Evolutionary conservation across 2,113 vertebrate species (phyloP).

Genomic region (Tretioscincus oriximinensis): DNA sequence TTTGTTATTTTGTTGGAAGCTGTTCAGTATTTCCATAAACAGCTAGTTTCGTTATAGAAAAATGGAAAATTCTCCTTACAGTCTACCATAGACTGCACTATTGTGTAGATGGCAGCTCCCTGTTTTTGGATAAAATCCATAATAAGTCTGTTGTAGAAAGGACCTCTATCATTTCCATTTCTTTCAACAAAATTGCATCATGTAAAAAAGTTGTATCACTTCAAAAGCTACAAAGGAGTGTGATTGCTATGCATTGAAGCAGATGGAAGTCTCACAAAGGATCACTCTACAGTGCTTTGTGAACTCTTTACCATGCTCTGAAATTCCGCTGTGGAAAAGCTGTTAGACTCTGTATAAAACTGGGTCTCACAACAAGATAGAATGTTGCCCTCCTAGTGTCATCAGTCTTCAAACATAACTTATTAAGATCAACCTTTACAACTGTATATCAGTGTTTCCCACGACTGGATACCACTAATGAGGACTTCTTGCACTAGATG

Average conservation of each 20-base stretch:
- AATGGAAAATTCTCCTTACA: background rate
- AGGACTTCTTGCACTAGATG: conserved; percentile 43
- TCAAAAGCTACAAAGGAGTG: background rate
- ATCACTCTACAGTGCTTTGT: conserved; percentile 13
- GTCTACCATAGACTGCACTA: too few relatives aligned
- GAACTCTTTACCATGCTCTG: background rate
- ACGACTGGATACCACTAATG: conserved; percentile 1
- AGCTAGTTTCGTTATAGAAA: too few relatives aligned
- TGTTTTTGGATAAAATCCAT: too few relatives aligned
- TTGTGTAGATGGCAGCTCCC: too few relatives aligned
- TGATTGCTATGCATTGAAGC: background rate
- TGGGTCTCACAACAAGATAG: conserved; percentile 41
- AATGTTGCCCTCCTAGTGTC: conserved; percentile 38
- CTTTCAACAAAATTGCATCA: background rate
- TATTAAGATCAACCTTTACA: conserved; percentile 40
- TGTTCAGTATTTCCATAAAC: too few relatives aligned
- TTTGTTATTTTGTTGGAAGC: background rate
- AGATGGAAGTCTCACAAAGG: background rate
- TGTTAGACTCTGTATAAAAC: conserved; percentile 35
- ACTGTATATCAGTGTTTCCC: conserved; percentile 31
- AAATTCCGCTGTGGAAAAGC: background rate
- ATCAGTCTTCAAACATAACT: conserved; percentile 35
- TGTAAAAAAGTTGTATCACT: background rate
- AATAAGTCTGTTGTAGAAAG: background rate
- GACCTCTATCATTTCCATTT: background rate